Evolutionary conservation across 2,888 invertebrate species (phyloP).

Genomic region (Liposcelis brunnea): DNA sequence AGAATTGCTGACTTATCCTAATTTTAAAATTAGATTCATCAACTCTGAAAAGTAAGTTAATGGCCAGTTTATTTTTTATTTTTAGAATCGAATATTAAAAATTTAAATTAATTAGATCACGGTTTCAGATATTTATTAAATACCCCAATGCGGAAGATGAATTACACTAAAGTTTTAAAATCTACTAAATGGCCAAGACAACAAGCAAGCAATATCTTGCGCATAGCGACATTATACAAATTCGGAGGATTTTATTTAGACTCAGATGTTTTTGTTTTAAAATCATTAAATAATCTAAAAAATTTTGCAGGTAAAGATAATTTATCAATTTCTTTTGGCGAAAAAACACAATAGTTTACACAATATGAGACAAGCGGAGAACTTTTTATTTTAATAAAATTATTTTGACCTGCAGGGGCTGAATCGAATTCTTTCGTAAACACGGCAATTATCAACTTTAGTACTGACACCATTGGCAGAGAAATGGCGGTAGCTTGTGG

Average conservation of each 20-base stretch:
- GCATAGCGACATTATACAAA: constrained; percentile 50
- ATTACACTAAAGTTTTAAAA: constrained; percentile 30
- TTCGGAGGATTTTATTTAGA: constrained; percentile 64
- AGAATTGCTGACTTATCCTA: too few species aligned
- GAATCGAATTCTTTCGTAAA: constrained; percentile 41
- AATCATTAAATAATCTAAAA: constrained; percentile 33
- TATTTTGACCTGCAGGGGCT: constrained; percentile 26
- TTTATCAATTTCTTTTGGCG: too few species aligned
- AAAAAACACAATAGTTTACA: too few species aligned
- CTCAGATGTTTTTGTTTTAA: constrained; percentile 48
- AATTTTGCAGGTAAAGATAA: constrained; percentile 42
- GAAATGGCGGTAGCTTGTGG: constrained; percentile 38
- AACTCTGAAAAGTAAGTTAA: too few species aligned
- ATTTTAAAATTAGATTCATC: too few species aligned
- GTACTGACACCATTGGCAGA: constrained; percentile 33
- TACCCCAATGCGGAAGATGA: too few species aligned
- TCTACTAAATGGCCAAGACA: constrained; percentile 36
- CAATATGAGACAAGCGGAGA: too few species aligned
- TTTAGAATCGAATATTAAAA: too few species aligned
- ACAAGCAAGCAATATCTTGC: constrained; percentile 45
- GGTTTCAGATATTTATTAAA: too few species aligned
- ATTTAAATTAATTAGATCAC: too few species aligned
- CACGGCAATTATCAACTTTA: constrained; percentile 48
- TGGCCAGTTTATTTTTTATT: too few species aligned
- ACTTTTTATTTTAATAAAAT: too few species aligned